Conservation (phyloP, 2,113 vertebrate genomes). For the Delphinus delphis region DNA sequence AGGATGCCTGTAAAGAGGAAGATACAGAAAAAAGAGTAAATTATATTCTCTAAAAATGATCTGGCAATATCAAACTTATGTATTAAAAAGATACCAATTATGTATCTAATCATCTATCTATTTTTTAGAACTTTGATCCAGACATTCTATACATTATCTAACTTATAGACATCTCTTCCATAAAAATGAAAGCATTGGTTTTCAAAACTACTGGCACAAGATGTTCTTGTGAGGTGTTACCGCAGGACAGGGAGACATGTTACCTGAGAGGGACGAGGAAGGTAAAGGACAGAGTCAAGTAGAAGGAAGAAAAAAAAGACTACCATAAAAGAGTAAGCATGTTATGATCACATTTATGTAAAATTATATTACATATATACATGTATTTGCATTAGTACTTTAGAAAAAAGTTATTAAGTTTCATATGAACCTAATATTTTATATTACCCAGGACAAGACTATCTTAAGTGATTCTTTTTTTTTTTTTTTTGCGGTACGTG, state of each 20-base stretch:
- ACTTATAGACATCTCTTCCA: not conserved
- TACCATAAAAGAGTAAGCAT: not conserved
- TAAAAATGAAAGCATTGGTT: not conserved
- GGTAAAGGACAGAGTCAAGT: not conserved
- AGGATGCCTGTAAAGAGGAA: not conserved
- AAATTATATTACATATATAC: not conserved
- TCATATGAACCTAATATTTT: not conserved
- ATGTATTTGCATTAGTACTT: not conserved
- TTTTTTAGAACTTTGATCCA: not conserved
- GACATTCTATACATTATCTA: not conserved
- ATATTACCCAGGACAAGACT: not conserved
- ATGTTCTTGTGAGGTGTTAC: not conserved
- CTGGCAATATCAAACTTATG: not conserved
- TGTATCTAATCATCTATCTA: too few species aligned
- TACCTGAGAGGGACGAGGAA: not conserved
- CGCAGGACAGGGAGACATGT: not conserved
- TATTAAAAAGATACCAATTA: not conserved
- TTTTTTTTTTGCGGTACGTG: too few species aligned
- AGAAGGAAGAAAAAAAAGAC: not conserved
- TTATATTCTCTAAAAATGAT: not conserved
- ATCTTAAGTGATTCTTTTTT: not conserved
- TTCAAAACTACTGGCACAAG: not conserved
- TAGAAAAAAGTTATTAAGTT: not conserved
- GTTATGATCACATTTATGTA: not conserved
- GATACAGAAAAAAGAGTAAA: not conserved